phyloP scores from a whole-genome alignment of 2,797 vertebrate genomes.

The Macropus fuliginosus region DNA sequence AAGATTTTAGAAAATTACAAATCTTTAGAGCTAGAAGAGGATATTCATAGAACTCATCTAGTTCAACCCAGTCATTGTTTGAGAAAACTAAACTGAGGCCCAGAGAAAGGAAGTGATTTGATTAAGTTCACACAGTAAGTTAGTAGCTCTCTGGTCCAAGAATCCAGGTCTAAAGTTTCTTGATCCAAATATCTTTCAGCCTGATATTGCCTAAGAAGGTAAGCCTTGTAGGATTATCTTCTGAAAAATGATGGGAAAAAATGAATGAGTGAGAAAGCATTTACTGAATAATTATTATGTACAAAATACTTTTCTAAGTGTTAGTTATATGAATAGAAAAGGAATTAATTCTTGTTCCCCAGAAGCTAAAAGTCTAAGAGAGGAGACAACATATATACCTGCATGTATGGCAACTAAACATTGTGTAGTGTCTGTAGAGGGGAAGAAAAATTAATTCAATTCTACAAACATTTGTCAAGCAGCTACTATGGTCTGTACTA shows the following conservation, averaged over 20 bases:
- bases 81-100: neutral
- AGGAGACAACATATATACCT: too few relatives aligned
- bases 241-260: too few relatives aligned
- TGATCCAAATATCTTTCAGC: neutral
- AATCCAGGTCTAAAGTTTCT: neutral
- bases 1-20: neutral
- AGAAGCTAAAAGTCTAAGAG: too few relatives aligned
- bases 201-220: neutral
- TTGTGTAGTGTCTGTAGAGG: too few relatives aligned
- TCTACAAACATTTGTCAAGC: neutral
- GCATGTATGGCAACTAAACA: too few relatives aligned
- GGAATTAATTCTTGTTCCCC: too few relatives aligned
- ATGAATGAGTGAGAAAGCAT: too few relatives aligned
- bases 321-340: too few relatives aligned
- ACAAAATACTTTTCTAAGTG: too few relatives aligned
- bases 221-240: neutral
- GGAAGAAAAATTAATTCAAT: neutral
- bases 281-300: too few relatives aligned
- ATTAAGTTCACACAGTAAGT: neutral
- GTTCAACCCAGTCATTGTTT: neutral
- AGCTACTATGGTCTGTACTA: neutral
- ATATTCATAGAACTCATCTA: neutral
- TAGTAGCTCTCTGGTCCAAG: neutral
- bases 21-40: neutral
- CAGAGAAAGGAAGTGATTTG: neutral